These are phyloP conservation scores for Coracias cyanogaster DNA, from an alignment of 2,797 vertebrate species.

Conservation along the genomic window DNA sequence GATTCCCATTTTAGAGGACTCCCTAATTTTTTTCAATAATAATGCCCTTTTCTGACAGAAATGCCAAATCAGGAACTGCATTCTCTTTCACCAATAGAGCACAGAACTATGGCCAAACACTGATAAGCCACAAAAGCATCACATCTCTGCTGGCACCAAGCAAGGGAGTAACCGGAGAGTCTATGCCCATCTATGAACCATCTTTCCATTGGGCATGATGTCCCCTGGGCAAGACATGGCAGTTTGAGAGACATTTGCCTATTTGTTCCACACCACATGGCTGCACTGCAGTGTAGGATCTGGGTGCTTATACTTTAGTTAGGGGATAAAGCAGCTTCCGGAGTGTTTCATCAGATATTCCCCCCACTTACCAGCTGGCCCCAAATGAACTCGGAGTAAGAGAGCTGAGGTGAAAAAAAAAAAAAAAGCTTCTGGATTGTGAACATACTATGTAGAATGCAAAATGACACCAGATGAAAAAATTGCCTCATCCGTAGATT, in stretches of 20 bases:
- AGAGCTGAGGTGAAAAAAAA: not conserved
- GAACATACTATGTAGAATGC: not conserved
- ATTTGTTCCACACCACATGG: not conserved
- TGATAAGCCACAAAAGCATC: not conserved
- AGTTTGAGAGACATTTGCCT: not conserved
- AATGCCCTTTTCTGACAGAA: not conserved
- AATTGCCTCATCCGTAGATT: not conserved
- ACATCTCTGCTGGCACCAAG: not conserved
- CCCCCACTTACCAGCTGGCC: not conserved
- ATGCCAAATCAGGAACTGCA: not conserved
- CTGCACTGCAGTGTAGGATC: not conserved
- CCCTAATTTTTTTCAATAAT: not conserved
- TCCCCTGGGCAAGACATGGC: not conserved
- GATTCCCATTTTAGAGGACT: not conserved
- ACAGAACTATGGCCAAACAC: not conserved
- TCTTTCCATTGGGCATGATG: not conserved
- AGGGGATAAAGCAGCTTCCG: not conserved
- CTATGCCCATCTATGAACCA: not conserved
- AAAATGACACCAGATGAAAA: not conserved
- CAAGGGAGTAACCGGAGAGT: not conserved
- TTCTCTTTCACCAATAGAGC: not conserved
- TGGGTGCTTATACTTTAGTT: not conserved
- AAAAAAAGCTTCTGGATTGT: not conserved
- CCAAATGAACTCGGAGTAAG: not conserved
- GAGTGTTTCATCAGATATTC: not conserved